Percentiles rank a stretch among this genome's conserved stretches.
phyloP scores from a whole-genome alignment of 2,113 vertebrate species.

The Cynoglossus semilaevis region DNA sequence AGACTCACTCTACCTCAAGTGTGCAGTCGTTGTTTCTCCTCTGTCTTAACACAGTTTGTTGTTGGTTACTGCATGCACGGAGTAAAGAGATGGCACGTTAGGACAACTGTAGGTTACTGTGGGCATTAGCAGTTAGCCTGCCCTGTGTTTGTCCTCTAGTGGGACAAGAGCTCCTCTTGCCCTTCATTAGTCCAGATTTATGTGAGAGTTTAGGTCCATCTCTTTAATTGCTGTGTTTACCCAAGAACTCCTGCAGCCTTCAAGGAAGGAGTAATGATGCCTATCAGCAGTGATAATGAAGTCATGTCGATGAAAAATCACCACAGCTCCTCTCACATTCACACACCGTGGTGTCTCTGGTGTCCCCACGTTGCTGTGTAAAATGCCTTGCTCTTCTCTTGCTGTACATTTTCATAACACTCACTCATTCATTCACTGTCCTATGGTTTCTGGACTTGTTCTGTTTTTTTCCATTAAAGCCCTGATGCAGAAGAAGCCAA shows the following conservation, averaged over 20 bases:
- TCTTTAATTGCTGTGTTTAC: slow-evolving; percentile 74
- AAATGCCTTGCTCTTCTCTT: slow-evolving; percentile 40
- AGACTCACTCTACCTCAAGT: slow-evolving; percentile 38
- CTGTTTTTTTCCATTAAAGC: slow-evolving; percentile 67
- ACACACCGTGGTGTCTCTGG: slow-evolving; percentile 31
- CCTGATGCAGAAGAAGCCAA: slow-evolving; percentile 94
- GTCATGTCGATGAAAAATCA: slow-evolving; percentile 66
- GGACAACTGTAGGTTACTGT: slow-evolving; percentile 63
- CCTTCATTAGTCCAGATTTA: slow-evolving; percentile 71
- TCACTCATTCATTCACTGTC: slow-evolving; percentile 8
- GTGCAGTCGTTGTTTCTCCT: slow-evolving; percentile 54
- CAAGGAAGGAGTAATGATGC: slow-evolving; percentile 66
- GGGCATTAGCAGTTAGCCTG: slow-evolving; percentile 54
- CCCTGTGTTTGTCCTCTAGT: slow-evolving; percentile 56
- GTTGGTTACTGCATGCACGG: slow-evolving; percentile 49
- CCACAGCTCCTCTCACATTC: slow-evolving; percentile 43
- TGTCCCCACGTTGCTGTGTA: slow-evolving; percentile 40
- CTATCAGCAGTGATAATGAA: slow-evolving; percentile 72
- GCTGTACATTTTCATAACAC: slow-evolving; percentile 20
- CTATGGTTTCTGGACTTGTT: slow-evolving; percentile 3
- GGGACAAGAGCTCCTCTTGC: slow-evolving; percentile 52
- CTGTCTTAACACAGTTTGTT: slow-evolving; percentile 34
- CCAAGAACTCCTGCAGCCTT: slow-evolving; percentile 64
- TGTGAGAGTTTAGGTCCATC: slow-evolving; percentile 62
- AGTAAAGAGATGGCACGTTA: slow-evolving; percentile 50